phyloP scores from a whole-genome alignment of 2,888 invertebrate genomes.

The Drosophila greeni region DNA sequence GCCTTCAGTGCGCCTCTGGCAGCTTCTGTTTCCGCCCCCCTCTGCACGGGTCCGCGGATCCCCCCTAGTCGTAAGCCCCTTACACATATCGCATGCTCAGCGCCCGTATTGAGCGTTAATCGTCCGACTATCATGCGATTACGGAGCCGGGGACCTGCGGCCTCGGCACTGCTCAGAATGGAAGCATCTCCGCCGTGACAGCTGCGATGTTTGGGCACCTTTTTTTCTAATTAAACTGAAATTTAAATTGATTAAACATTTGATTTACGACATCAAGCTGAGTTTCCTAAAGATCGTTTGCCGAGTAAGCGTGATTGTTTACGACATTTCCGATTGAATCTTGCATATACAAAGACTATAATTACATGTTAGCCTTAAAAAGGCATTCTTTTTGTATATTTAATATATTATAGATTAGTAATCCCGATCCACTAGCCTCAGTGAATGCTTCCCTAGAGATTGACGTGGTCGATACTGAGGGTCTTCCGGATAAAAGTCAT shows the following conservation, averaged over 20 bases:
- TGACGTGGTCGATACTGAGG: slow-evolving; percentile 72
- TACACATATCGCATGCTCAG: slow-evolving; percentile 57
- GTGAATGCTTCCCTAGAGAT: slow-evolving; percentile 54
- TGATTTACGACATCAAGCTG: slow-evolving; percentile 69
- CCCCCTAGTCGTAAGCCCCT: slow-evolving; percentile 21
- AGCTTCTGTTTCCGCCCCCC: slow-evolving; percentile 38
- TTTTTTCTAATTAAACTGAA: slow-evolving; percentile 72
- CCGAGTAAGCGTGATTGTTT: no score
- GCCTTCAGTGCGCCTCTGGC: slow-evolving; percentile 35
- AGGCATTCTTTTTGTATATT: neutral
- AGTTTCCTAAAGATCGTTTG: neutral
- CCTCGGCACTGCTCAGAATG: slow-evolving; percentile 45
- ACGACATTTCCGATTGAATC: no score
- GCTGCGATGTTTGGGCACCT: slow-evolving; percentile 50
- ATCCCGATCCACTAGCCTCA: neutral
- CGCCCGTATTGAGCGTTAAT: slow-evolving; percentile 64
- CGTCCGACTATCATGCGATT: slow-evolving; percentile 63
- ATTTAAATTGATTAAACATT: slow-evolving; percentile 74
- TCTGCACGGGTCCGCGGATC: neutral
- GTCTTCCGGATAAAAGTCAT: slow-evolving; percentile 80
- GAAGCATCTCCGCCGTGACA: slow-evolving; percentile 50
- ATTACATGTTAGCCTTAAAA: no score
- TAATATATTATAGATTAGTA: neutral
- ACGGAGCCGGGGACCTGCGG: slow-evolving; percentile 28
- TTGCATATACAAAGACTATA: no score